Base-by-base conservation (phyloP, 2,113 vertebrate genomes). In the Echinops telfairi region DNA sequence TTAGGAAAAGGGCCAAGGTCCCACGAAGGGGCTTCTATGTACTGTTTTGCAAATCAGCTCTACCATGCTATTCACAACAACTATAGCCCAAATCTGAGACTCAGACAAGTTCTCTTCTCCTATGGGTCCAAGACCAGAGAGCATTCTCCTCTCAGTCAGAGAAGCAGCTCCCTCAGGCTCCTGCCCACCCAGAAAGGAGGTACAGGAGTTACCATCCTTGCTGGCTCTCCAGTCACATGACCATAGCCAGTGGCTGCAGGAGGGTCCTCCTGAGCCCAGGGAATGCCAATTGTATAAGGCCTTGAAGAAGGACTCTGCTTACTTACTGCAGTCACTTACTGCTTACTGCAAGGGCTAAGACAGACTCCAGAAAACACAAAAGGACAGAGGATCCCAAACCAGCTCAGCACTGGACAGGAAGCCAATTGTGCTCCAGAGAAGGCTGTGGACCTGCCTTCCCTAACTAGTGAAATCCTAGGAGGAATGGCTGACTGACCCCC, bases 341-440 rank as follows among this genome's bases (percentile, higher is more conserved):
- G 14, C 58, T 60, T 60, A 40, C 47, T 53, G 47, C 47, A 53
- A 53, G 47, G 47, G 47, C 47, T 53, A 53, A 53, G 47, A 40
- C 15, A n/a, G 88, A 33, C 14, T 27, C 15, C 15, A 1, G n/a
- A 31, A 31, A 47, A 62, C 20, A 11, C 4, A 2, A 1, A 3
- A 4, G 0, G 0, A 23, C 11, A 0, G 0, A 58, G 16, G 12
- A 7, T 22, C 17, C 68, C 47, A 53, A 10, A 62, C 31, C 23
- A 6, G 85, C 40, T n/a, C 47, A 23, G 20, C 71, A n/a, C 2
- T 10, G 9, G 23, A 25, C 60, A 62, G 10, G 0, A 38, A 73
- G 29, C 47, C 11, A 22, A 17, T 11, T 23, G 40, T 68, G 23
- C 16, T 33, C 62, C 10, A 7, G 47, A 10, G n/a, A n/a, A n/a